Evolutionary conservation across 2,113 vertebrate genomes (phyloP).

Genomic region (Thryonomys swinderianus): DNA sequence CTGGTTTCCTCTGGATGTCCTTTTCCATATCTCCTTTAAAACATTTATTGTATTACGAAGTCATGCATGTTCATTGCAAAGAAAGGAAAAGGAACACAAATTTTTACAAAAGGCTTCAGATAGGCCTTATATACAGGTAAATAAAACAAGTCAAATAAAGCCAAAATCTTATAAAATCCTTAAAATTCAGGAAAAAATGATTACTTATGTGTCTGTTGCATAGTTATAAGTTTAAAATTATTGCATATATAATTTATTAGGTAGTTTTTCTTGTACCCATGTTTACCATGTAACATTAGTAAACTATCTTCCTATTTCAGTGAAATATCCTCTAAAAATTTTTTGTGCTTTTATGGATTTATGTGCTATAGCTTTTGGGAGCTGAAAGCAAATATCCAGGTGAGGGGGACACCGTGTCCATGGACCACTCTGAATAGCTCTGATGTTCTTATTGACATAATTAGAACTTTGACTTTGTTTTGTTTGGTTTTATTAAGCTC

Average conservation of each 20-base stretch:
- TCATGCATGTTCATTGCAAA: background rate
- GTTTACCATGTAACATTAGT: background rate
- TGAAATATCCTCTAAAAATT: background rate
- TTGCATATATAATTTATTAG: background rate
- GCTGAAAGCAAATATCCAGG: background rate
- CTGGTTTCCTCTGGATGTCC: background rate
- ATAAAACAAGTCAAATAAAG: background rate
- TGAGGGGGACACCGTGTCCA: background rate
- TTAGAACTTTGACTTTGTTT: background rate
- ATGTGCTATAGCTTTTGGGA: background rate
- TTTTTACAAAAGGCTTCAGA: too few species aligned
- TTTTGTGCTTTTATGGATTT: background rate
- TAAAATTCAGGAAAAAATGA: background rate
- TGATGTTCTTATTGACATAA: background rate
- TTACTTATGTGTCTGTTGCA: background rate
- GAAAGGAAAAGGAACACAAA: background rate
- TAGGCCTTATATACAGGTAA: too few species aligned
- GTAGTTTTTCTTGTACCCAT: background rate
- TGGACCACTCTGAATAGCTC: background rate
- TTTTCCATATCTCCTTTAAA: background rate
- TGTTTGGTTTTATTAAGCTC: conserved; percentile 7
- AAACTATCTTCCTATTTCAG: background rate
- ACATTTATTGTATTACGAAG: background rate
- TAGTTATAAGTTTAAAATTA: conserved; percentile 11
- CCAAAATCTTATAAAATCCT: background rate